Percentiles rank a stretch among this genome's conserved stretches.
These are phyloP conservation scores for Acanthosepion lycidas DNA, from an alignment of 2,888 invertebrate species.

Conservation along the genomic window DNA sequence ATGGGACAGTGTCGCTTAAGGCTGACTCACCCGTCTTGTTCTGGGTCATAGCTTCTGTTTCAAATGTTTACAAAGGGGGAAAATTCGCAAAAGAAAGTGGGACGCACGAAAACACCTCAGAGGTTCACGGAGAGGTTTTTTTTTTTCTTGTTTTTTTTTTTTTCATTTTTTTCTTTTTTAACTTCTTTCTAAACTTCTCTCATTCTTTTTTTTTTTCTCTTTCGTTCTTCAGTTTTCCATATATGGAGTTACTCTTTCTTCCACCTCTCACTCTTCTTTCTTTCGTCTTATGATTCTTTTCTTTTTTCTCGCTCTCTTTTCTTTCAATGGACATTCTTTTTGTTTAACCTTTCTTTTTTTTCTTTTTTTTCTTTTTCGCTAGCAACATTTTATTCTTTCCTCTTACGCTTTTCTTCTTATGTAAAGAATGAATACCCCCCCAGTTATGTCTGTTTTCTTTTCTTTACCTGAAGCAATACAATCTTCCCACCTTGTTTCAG, in stretches of 20 bases:
- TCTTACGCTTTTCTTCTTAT: background rate
- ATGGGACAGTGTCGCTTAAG: no score
- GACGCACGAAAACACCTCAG: no score
- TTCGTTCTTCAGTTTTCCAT: background rate
- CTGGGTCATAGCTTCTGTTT: no score
- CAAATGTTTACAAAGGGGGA: no score
- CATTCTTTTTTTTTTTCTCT: background rate
- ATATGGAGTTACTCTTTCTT: background rate
- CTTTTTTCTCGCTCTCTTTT: background rate
- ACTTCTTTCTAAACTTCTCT: background rate
- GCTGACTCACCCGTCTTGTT: no score
- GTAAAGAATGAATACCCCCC: no score
- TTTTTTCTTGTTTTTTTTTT: background rate
- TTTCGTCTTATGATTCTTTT: background rate
- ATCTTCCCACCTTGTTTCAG: no score
- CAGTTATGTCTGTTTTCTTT: no score
- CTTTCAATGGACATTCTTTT: background rate
- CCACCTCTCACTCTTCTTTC: background rate
- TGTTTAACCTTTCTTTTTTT: background rate
- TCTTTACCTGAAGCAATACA: no score
- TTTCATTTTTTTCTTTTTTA: background rate
- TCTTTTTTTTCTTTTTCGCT: background rate
- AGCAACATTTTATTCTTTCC: background rate
- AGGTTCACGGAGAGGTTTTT: no score
- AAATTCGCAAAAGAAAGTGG: no score